Percentiles rank a stretch among this genome's conserved stretches.
Conservation (phyloP, 2,113 vertebrate species). For the Patagioenas fasciata region DNA sequence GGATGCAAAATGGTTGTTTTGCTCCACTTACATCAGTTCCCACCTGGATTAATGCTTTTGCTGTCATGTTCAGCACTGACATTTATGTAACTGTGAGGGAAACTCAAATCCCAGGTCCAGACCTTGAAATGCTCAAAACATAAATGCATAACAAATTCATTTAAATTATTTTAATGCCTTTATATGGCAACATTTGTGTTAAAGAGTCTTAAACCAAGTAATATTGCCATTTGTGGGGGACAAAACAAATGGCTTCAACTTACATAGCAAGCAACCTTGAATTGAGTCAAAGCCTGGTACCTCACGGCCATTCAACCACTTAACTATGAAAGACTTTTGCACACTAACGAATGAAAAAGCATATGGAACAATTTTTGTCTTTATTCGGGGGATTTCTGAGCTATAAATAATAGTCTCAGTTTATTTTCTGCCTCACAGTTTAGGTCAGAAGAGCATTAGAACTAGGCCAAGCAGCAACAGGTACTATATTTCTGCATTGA, state of each 20-base stretch:
- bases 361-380: background rate
- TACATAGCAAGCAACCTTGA: background rate
- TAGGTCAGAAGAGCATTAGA: background rate
- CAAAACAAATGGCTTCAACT: background rate
- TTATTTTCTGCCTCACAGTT: background rate
- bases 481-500: background rate
- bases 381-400: background rate
- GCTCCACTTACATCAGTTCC: background rate
- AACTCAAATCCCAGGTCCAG: background rate
- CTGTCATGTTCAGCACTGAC: background rate
- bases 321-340: background rate
- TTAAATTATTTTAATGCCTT: background rate
- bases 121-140: background rate
- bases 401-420: background rate
- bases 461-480: background rate
- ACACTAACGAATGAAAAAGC: background rate
- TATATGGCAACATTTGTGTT: background rate
- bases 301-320: background rate
- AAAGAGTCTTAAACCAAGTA: background rate
- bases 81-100: background rate
- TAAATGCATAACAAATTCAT: background rate
- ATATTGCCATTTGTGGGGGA: background rate
- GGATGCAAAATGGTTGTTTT: background rate
- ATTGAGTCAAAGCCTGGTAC: background rate
- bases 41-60: background rate